These are phyloP conservation scores for Euwallacea fornicatus DNA, from an alignment of 1,140 invertebrate genomes.

Conservation along the genomic window DNA sequence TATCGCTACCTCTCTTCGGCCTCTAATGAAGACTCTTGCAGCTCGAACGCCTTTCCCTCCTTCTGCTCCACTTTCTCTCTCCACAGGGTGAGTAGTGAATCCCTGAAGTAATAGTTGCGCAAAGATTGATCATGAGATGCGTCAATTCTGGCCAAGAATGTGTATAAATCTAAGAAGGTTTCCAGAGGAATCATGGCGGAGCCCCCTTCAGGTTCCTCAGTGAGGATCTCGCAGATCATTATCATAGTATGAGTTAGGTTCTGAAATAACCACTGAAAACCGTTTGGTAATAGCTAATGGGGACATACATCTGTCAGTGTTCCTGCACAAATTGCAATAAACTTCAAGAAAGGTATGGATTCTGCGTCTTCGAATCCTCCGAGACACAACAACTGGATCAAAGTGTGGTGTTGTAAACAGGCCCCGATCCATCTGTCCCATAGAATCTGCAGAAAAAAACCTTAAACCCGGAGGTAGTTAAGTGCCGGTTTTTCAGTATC, in stretches of 20 bases:
- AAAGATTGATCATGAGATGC: slow-evolving; percentile 52
- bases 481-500: background rate
- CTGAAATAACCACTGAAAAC: slow-evolving; percentile 52
- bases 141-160: slow-evolving; percentile 70
- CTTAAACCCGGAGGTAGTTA: background rate
- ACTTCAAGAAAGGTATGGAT: slow-evolving; percentile 64
- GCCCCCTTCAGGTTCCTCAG: slow-evolving; percentile 79
- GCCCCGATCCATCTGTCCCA: slow-evolving; percentile 67
- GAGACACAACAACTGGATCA: slow-evolving; percentile 65
- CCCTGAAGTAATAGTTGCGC: slow-evolving; percentile 49
- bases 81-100: slow-evolving; percentile 45
- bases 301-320: slow-evolving; percentile 61
- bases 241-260: slow-evolving; percentile 78
- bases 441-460: slow-evolving; percentile 30
- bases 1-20: slow-evolving; percentile 26
- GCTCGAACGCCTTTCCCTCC: slow-evolving; percentile 25
- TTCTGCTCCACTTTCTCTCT: slow-evolving; percentile 40
- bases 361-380: slow-evolving; percentile 60
- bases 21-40: slow-evolving; percentile 28
- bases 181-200: slow-evolving; percentile 70
- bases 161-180: slow-evolving; percentile 69
- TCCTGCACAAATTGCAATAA: slow-evolving; percentile 68
- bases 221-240: slow-evolving; percentile 77
- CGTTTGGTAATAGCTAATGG: slow-evolving; percentile 2
- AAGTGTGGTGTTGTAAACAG: slow-evolving; percentile 61